A percentile compares a stretch with the other conserved stretches of the same genome.
Conservation (phyloP, 1,140 invertebrate genomes). For the Pseudomyrmex dendroicus region DNA sequence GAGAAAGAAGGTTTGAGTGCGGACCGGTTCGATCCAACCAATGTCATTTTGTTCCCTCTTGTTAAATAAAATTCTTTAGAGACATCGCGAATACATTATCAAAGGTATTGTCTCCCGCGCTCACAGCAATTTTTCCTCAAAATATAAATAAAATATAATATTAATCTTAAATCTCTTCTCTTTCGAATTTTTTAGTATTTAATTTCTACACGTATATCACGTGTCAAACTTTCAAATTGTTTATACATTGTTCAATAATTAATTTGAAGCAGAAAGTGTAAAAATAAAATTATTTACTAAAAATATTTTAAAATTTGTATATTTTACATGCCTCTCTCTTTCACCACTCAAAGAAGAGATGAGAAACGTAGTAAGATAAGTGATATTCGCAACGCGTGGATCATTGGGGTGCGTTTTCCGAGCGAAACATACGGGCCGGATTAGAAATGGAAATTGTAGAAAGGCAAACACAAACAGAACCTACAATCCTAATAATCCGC, state of each 20-base stretch:
- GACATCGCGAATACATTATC: conserved; percentile 56
- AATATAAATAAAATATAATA: no score
- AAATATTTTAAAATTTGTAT: no score
- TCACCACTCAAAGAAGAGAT: neutral
- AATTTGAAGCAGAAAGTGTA: no score
- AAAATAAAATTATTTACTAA: no score
- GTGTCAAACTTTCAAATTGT: no score
- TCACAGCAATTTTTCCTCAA: neutral
- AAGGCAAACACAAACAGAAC: conserved; percentile 73
- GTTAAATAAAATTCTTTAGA: conserved; percentile 72
- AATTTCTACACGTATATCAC: neutral
- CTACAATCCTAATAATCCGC: conserved; percentile 78
- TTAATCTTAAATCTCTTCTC: no score
- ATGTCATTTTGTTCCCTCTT: conserved; percentile 41
- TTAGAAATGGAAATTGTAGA: conserved; percentile 75
- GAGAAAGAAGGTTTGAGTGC: conserved; percentile 56
- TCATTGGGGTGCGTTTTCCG: conserved; percentile 16
- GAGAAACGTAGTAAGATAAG: neutral
- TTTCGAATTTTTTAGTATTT: no score
- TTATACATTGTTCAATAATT: no score
- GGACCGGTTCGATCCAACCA: conserved; percentile 43
- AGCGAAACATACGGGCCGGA: conserved; percentile 77
- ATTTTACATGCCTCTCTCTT: neutral
- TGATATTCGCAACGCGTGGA: conserved; percentile 4
- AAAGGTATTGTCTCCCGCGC: conserved; percentile 48